Evolutionary conservation across 2,113 vertebrate genomes (phyloP), one percentile per base, ranked within the genome.

Genomic region (Mungos mungo): DNA sequence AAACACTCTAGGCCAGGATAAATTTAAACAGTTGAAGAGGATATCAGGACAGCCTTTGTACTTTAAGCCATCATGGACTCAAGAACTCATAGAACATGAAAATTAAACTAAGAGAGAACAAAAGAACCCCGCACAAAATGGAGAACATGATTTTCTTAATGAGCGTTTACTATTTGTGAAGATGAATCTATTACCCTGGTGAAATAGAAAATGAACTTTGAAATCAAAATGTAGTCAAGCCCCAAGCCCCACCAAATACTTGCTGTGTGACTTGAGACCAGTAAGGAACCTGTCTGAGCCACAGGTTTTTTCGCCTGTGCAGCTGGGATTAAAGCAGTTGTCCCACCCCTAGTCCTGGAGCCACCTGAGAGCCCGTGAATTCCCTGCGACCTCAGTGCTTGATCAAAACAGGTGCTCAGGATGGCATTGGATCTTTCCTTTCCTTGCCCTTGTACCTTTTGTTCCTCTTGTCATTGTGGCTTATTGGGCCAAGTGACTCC

Each of bases 221-320:
- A 93, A 94, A 84, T 93, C 23, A 88, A 66, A 93, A 77, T 88
- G 14, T 41, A 45, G 52, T 85, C 25, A 90, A 84, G 96, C 85
- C n/a, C 23, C 19, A 68, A 74, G 60, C 35, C 52, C 63, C 31
- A 50, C 2, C 50, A 81, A 60, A 69, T 57, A 76, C 50, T 90
- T 89, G 52, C 23, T 63, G 3, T 84, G 14, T 65, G 87, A 90
- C 31, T 91, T 52, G 1, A 86, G 33, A 94, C 12, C 93, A 82
- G 15, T 88, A 74, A 74, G 50, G 82, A 35, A 91, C 23, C 4
- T 77, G 38, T 89, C 74, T 27, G 5, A 86, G 38, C 13, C n/a
- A 4, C 5, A 41, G 33, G 80, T 76, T 66, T 68, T 54, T 89
- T 63, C n/a, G 47, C 63, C 23, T 94, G 14, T 90, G 66, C 79